phyloP scores from a whole-genome alignment of 2,113 vertebrate species.

The Boulengeromyrus knoepffleri region DNA sequence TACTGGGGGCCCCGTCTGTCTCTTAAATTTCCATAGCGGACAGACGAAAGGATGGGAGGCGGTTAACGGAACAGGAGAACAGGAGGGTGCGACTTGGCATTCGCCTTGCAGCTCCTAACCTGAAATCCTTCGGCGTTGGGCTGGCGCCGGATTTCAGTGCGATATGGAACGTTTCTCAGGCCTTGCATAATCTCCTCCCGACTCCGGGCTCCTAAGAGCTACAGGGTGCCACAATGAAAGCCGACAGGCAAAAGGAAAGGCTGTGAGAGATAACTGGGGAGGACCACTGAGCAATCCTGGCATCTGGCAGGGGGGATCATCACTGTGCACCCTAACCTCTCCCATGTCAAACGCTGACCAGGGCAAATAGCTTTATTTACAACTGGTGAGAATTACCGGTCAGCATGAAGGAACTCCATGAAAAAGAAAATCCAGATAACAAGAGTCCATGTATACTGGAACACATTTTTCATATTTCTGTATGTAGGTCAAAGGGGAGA shows the following conservation, averaged over 20 bases:
- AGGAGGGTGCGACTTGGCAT: neutral
- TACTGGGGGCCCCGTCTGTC: slow-evolving; percentile 20
- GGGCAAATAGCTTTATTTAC: slow-evolving; percentile 22
- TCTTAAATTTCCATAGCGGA: slow-evolving; percentile 16
- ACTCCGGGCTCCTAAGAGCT: neutral
- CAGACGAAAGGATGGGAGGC: slow-evolving; percentile 27
- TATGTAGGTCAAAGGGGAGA: neutral
- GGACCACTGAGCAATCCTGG: slow-evolving; percentile 55
- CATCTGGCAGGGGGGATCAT: slow-evolving; percentile 54
- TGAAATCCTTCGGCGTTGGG: neutral
- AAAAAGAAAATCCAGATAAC: neutral
- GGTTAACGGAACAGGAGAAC: slow-evolving; percentile 26
- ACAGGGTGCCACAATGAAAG: neutral
- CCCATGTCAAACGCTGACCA: slow-evolving; percentile 45
- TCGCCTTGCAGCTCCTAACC: neutral
- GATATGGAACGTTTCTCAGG: neutral
- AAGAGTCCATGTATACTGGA: neutral
- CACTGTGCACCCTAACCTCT: slow-evolving; percentile 46
- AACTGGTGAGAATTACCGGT: neutral
- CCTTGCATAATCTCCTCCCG: neutral
- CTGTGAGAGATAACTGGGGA: slow-evolving; percentile 42
- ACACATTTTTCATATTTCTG: slow-evolving; percentile 3
- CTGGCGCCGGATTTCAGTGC: neutral
- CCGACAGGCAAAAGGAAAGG: slow-evolving; percentile 22
- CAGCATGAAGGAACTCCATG: neutral